Conservation (phyloP, 2,888 invertebrate genomes). For the Diaphora mendica region DNA sequence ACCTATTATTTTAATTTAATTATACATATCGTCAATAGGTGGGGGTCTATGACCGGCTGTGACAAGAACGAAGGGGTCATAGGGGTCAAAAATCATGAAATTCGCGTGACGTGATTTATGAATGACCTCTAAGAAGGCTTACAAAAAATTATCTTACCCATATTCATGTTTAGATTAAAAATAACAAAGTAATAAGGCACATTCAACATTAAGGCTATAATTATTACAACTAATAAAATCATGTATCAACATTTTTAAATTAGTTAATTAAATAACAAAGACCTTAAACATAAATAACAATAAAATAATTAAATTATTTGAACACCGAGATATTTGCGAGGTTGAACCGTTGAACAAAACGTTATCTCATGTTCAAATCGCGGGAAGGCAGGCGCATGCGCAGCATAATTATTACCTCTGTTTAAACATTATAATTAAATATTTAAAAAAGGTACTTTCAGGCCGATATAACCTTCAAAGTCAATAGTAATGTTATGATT, state of each 20-base stretch:
- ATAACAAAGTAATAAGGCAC: neutral
- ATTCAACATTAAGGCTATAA: neutral
- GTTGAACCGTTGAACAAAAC: conserved; percentile 3
- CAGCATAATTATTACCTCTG: conserved; percentile 10
- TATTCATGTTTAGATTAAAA: neutral
- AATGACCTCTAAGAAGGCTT: neutral
- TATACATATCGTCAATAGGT: neutral
- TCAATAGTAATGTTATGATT: neutral
- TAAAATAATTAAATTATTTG: conserved; percentile 10
- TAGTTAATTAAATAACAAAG: conserved; percentile 8
- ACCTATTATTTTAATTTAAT: neutral
- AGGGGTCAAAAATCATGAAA: neutral
- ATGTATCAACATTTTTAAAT: neutral
- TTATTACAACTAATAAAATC: neutral
- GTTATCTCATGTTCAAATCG: conserved; percentile 1
- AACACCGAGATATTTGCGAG: conserved; percentile 9
- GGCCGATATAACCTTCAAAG: conserved; percentile 5
- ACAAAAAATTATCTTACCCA: neutral
- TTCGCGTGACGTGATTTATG: neutral
- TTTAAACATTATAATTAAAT: conserved; percentile 14
- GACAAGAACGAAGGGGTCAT: neutral
- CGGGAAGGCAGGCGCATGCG: conserved; percentile 2
- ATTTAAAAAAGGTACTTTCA: conserved; percentile 11
- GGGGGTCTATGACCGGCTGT: neutral
- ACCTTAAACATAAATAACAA: conserved; percentile 8